Base-by-base conservation (phyloP, 2,797 vertebrate species). In the Myioborus miniatus region DNA sequence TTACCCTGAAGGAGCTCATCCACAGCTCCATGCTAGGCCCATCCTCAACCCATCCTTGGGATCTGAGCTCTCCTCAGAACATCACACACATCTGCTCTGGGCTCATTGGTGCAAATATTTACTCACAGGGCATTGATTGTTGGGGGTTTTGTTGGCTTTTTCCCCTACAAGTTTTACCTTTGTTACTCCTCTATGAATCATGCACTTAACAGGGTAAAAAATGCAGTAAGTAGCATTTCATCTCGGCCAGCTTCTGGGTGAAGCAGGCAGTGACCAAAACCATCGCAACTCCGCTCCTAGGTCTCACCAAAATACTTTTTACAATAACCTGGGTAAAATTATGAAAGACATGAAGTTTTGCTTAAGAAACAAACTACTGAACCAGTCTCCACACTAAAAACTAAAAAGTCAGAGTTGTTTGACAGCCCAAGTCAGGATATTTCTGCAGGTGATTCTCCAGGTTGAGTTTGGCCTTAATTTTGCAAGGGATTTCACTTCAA, bases 211-310 rank as follows among this genome's bases (percentile, higher is more conserved):
- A 13, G 36, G 20, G 14, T 37, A 10, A 43, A 70, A 81, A 41
- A 37, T 5, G 63, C 67, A 71, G 11, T 59, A 92, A 96, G 67
- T 84, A 69, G 68, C 65, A 81, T 92, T 86, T 94, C 82, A 30
- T 56, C 95, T 44, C 58, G 92, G 83, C 81, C 88, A 71, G 3
- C 17, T 78, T 71, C 88, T 86, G 82, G 71, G 91, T 92, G 94
- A 75, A 21, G 64, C 46, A 74, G 86, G 72, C 27, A 30, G 81
- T 79, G 82, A 97, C 49, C 90, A 95, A 95, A 91, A 91, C 32
- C 44, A 77, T 47, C 63, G 74, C 83, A 91, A 83, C 56, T 93
- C 94, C 94, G n/a, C 74, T 72, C n/a, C 6, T 79, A 12, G 24
- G 24, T 88, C 93, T 95, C 91, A 82, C 67, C 76, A 76, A 92